A percentile compares a stretch with the other conserved stretches of the same genome.
Conservation (phyloP, 1,140 invertebrate genomes). For the Branchinecta lynchi region DNA sequence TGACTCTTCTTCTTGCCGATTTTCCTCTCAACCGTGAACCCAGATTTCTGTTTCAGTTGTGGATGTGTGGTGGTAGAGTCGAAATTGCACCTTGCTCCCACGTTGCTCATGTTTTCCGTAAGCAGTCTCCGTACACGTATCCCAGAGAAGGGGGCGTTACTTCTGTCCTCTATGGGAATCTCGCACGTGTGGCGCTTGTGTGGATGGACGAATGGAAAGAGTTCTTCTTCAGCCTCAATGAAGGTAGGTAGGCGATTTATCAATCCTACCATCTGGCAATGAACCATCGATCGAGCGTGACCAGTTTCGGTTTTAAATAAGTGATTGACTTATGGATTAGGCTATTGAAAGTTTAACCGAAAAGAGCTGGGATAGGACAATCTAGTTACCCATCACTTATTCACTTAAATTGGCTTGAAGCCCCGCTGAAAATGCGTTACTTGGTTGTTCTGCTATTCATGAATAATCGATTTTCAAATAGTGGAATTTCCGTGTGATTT, state of each 20-base stretch:
- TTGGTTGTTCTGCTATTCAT: no score
- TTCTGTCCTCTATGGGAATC: slow-evolving; percentile 70
- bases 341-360: no score
- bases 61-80: slow-evolving; percentile 91
- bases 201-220: slow-evolving; percentile 92
- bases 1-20: no score
- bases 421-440: no score
- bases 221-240: slow-evolving; percentile 72
- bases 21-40: no score
- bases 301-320: no score
- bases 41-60: slow-evolving; percentile 47
- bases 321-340: no score
- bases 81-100: slow-evolving; percentile 92
- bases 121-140: slow-evolving; percentile 81
- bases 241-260: slow-evolving; percentile 30
- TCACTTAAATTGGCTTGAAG: no score
- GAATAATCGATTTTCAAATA: no score
- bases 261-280: slow-evolving; percentile 20
- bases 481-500: no score
- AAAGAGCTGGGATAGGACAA: no score
- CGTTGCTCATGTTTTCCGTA: slow-evolving; percentile 94
- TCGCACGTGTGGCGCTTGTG: slow-evolving; percentile 69
- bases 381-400: no score
- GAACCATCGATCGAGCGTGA: background rate
- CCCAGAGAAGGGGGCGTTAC: slow-evolving; percentile 45